Conservation (phyloP, 2,888 invertebrate genomes). For the Galerucella calmariensis region DNA sequence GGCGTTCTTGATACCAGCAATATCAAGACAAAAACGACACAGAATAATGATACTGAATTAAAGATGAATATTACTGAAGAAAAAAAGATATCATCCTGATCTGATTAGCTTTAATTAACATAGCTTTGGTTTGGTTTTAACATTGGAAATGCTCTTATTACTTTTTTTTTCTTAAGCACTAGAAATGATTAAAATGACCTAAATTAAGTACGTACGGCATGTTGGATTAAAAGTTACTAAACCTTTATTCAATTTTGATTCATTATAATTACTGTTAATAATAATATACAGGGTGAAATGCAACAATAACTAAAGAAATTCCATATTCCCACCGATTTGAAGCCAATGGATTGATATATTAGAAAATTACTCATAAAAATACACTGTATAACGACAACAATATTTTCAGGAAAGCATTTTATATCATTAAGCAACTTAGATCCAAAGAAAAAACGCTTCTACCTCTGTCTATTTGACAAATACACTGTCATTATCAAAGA, state of each 20-base stretch:
- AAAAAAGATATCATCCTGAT: slow-evolving; percentile 54
- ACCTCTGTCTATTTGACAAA: slow-evolving; percentile 31
- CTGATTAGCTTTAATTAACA: slow-evolving; percentile 57
- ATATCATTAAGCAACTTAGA: background rate
- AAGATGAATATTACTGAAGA: slow-evolving; percentile 51
- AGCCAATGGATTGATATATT: too few relatives aligned
- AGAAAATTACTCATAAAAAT: too few relatives aligned
- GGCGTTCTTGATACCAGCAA: slow-evolving; percentile 47
- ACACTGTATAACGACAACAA: background rate
- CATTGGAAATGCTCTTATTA: slow-evolving; percentile 15
- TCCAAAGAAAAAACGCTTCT: background rate
- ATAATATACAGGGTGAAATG: too few relatives aligned
- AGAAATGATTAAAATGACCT: slow-evolving; percentile 33
- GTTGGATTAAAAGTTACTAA: too few relatives aligned
- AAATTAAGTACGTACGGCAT: background rate
- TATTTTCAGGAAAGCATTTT: background rate
- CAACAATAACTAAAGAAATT: too few relatives aligned
- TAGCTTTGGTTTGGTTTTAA: slow-evolving; percentile 47
- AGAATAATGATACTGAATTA: slow-evolving; percentile 54
- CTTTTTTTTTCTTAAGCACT: slow-evolving; percentile 26
- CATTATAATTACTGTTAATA: too few relatives aligned
- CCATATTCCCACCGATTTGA: too few relatives aligned
- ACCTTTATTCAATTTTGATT: too few relatives aligned
- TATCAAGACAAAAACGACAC: slow-evolving; percentile 50
- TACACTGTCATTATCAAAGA: slow-evolving; percentile 26